Evolutionary conservation across 2,113 vertebrate species (phyloP).

Genomic region (Callaeas wilsoni): DNA sequence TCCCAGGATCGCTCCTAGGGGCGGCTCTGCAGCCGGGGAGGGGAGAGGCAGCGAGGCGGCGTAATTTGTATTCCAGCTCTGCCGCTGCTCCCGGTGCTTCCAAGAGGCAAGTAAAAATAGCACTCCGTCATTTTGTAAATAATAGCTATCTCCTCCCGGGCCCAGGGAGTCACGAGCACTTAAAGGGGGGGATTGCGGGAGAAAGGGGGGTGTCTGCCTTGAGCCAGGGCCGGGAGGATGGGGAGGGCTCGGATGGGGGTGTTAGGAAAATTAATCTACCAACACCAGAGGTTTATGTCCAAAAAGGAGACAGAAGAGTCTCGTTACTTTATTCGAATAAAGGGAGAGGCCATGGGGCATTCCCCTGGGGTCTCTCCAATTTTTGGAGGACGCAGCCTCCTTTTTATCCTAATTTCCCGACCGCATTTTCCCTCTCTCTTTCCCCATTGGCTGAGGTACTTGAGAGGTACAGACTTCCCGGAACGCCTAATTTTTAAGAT

Average conservation of each 20-base stretch:
- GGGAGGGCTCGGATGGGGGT: not conserved
- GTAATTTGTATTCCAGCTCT: conserved; percentile 25
- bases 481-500: too few relatives aligned
- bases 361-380: too few relatives aligned
- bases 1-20: not conserved
- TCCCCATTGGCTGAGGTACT: too few relatives aligned
- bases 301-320: too few relatives aligned
- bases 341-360: too few relatives aligned
- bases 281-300: too few relatives aligned
- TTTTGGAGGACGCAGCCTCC: too few relatives aligned
- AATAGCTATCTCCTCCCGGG: conserved; percentile 22
- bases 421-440: too few relatives aligned
- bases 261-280: too few relatives aligned
- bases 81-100: conserved; percentile 30
- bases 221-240: not conserved
- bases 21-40: not conserved
- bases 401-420: too few relatives aligned
- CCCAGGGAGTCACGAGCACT: not conserved
- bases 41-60: not conserved
- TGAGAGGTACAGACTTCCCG: too few relatives aligned
- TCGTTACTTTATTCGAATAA: too few relatives aligned
- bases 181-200: not conserved
- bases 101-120: conserved; percentile 61
- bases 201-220: not conserved
- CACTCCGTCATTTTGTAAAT: conserved; percentile 52